Conservation (phyloP, 2,888 invertebrate genomes). For the Didymodactylos carnosus region DNA sequence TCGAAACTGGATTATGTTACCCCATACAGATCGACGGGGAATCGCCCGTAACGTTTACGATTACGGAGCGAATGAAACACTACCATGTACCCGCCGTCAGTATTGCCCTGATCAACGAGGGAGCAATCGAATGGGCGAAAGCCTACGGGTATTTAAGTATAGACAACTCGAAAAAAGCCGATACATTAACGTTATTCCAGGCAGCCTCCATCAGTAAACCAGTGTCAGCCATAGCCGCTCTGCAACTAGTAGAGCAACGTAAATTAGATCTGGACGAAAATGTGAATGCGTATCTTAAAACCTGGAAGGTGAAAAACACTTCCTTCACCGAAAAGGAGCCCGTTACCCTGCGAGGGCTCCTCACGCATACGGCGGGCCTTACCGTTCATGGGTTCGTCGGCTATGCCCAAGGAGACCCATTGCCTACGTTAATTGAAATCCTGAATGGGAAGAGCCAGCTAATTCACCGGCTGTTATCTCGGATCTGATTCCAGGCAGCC, state of each 20-base stretch:
- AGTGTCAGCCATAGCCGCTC: neutral
- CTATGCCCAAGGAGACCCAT: neutral
- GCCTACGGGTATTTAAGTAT: neutral
- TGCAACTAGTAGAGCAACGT: neutral
- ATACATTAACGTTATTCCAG: neutral
- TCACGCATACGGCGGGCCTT: neutral
- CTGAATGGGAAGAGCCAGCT: neutral
- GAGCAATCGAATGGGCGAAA: neutral
- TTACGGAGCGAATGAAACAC: neutral
- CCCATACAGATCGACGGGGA: neutral
- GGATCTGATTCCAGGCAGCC: neutral
- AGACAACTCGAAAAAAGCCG: neutral
- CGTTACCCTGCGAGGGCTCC: neutral
- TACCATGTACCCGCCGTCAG: neutral
- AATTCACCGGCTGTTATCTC: neutral
- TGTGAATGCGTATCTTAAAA: neutral
- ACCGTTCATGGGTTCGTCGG: neutral
- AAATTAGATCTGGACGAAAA: neutral
- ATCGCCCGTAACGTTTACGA: neutral
- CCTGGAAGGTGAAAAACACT: neutral
- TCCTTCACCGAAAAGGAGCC: neutral
- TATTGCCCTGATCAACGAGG: neutral
- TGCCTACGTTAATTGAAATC: neutral
- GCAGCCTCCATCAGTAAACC: neutral
- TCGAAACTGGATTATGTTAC: neutral